Percentiles rank a stretch among this genome's conserved stretches.
Evolutionary conservation across 2,888 invertebrate genomes (phyloP).

Genomic region (Clostera curtula): DNA sequence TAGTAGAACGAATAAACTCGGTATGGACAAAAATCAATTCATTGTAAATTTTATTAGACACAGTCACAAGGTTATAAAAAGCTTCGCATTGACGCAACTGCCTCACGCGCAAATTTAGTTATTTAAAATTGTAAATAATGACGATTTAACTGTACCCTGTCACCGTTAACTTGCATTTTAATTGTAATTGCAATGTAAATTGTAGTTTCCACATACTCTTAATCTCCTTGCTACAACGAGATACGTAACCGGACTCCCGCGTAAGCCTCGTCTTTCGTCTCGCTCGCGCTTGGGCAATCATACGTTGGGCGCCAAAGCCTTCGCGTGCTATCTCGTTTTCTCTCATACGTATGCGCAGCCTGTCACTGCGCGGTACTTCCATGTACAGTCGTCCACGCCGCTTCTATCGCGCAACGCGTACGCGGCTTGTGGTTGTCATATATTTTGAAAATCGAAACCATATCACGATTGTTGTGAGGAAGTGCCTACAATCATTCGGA

Average conservation of each 20-base stretch:
- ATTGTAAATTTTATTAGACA: too few relatives aligned
- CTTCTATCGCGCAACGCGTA: slow-evolving; percentile 51
- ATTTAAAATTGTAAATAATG: slow-evolving; percentile 2
- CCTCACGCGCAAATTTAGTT: background rate
- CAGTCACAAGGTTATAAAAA: slow-evolving; percentile 1
- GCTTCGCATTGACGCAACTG: background rate
- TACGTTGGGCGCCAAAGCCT: slow-evolving; percentile 55
- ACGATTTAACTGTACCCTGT: slow-evolving; percentile 15
- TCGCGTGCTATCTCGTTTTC: slow-evolving; percentile 48
- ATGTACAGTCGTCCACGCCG: slow-evolving; percentile 44
- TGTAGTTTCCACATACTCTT: slow-evolving; percentile 46
- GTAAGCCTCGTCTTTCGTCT: slow-evolving; percentile 49
- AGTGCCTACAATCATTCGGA: slow-evolving; percentile 1
- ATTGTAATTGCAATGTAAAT: slow-evolving; percentile 31
- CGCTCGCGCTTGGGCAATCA: slow-evolving; percentile 35
- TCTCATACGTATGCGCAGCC: slow-evolving; percentile 48
- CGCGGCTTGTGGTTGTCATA: slow-evolving; percentile 40
- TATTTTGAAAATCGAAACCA: slow-evolving; percentile 16
- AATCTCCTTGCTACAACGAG: slow-evolving; percentile 50
- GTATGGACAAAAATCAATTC: too few relatives aligned
- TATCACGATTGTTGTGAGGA: slow-evolving; percentile 10
- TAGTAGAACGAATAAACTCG: too few relatives aligned
- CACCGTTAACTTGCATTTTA: slow-evolving; percentile 22
- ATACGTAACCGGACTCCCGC: slow-evolving; percentile 68
- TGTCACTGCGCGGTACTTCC: slow-evolving; percentile 46